These are phyloP conservation scores for Biston betularia DNA, from an alignment of 2,888 invertebrate genomes.

Conservation along the genomic window DNA sequence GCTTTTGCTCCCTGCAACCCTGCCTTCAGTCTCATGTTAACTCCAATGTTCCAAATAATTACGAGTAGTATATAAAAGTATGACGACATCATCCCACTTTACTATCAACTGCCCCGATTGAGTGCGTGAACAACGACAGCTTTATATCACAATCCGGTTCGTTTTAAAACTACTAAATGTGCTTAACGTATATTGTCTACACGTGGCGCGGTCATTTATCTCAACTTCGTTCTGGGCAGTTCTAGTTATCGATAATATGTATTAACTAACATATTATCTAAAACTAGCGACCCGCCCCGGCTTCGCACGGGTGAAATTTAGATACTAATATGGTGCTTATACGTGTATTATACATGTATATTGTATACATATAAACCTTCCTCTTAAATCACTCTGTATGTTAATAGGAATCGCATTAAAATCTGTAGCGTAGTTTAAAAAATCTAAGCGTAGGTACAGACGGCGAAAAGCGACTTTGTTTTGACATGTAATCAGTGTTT, in stretches of 20 bases:
- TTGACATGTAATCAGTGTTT: too few relatives aligned
- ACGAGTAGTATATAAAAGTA: conserved; percentile 37
- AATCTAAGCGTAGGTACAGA: too few relatives aligned
- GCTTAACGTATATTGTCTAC: conserved; percentile 14
- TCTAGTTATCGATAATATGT: not conserved
- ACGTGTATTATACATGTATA: too few relatives aligned
- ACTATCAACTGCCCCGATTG: conserved; percentile 61
- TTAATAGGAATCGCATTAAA: too few relatives aligned
- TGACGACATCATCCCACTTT: conserved; percentile 79
- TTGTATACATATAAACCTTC: too few relatives aligned
- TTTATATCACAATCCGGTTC: conserved; percentile 47
- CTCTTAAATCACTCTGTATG: too few relatives aligned
- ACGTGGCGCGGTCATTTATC: conserved; percentile 33
- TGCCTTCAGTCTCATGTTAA: not conserved
- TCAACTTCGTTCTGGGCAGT: not conserved
- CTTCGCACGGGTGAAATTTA: too few relatives aligned
- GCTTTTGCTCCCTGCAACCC: not conserved
- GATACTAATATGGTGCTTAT: too few relatives aligned
- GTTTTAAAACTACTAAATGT: conserved; percentile 25
- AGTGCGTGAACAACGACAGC: conserved; percentile 69
- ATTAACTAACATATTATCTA: too few relatives aligned
- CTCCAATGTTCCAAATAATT: not conserved
- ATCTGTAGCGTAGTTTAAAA: too few relatives aligned
- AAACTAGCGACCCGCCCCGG: too few relatives aligned
- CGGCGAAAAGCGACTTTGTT: too few relatives aligned